A percentile compares a stretch with the other conserved stretches of the same genome.
Conservation (phyloP, 2,113 vertebrate species). For the Candoia aspera region DNA sequence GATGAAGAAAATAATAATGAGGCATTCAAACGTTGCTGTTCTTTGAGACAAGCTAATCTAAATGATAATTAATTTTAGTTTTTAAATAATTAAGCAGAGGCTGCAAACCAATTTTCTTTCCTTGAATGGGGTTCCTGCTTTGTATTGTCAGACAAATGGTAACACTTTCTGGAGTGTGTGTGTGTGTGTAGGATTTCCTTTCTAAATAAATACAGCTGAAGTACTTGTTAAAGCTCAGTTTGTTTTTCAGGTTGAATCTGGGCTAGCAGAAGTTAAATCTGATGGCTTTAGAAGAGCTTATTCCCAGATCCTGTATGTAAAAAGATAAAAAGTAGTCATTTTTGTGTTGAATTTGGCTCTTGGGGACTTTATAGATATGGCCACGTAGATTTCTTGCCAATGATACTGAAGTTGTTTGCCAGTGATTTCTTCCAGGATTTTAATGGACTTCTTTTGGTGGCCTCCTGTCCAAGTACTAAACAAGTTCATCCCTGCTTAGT, state of each 20-base stretch:
- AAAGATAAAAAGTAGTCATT: background rate
- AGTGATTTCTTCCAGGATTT: background rate
- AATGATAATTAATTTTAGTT: background rate
- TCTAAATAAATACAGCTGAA: background rate
- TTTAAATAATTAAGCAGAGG: background rate
- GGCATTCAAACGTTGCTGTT: background rate
- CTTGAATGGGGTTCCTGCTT: background rate
- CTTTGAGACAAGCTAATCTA: background rate
- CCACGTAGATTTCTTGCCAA: background rate
- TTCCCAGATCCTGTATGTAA: background rate
- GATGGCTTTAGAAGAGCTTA: background rate
- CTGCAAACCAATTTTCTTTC: background rate
- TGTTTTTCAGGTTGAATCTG: background rate
- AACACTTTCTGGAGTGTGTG: background rate
- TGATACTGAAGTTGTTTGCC: background rate
- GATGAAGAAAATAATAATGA: background rate
- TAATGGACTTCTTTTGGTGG: background rate
- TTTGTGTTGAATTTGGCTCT: background rate
- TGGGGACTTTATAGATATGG: background rate
- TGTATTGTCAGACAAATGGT: background rate
- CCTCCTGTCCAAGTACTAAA: background rate
- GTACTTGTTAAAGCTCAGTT: background rate
- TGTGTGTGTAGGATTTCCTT: background rate
- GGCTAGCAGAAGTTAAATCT: background rate
- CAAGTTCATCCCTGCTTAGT: background rate